Percentiles rank a stretch among this genome's conserved stretches.
Evolutionary conservation across 2,888 invertebrate genomes (phyloP).

Genomic region (Nasonovia ribisnigri): DNA sequence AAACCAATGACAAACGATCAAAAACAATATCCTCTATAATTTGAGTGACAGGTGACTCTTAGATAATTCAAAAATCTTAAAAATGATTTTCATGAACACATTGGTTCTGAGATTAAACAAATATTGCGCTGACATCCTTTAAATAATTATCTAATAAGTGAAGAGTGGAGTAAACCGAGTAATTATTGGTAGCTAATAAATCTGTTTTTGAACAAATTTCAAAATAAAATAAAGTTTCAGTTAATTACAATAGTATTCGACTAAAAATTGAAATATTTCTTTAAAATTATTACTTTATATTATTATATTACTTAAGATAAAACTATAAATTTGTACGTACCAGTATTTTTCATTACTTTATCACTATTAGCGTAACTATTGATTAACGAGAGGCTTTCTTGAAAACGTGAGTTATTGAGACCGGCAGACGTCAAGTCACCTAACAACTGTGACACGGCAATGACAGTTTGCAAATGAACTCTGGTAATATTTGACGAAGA

Average conservation of each 20-base stretch:
- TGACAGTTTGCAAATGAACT: slow-evolving; percentile 77
- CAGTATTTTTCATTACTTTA: slow-evolving; percentile 94
- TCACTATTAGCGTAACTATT: slow-evolving; percentile 94
- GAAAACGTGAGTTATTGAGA: slow-evolving; percentile 92
- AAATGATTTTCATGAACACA: neutral
- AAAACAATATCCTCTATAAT: neutral
- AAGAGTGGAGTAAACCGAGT: neutral
- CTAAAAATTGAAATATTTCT: neutral
- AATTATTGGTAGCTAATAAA: neutral
- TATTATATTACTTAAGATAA: no score
- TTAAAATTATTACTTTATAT: no score
- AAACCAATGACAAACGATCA: no score
- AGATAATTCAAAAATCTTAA: neutral
- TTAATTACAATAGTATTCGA: neutral
- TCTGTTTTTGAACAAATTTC: neutral
- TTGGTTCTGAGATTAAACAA: neutral
- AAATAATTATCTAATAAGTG: neutral
- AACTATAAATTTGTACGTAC: slow-evolving; percentile 71
- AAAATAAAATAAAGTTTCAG: neutral
- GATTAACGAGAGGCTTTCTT: slow-evolving; percentile 91
- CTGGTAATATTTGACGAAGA: slow-evolving; percentile 70
- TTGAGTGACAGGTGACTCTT: neutral
- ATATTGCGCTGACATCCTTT: neutral
- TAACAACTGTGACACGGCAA: slow-evolving; percentile 93
- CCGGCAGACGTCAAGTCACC: slow-evolving; percentile 83